Base-by-base conservation (phyloP, 2,888 invertebrate genomes). In the Calliopum simillimum region DNA sequence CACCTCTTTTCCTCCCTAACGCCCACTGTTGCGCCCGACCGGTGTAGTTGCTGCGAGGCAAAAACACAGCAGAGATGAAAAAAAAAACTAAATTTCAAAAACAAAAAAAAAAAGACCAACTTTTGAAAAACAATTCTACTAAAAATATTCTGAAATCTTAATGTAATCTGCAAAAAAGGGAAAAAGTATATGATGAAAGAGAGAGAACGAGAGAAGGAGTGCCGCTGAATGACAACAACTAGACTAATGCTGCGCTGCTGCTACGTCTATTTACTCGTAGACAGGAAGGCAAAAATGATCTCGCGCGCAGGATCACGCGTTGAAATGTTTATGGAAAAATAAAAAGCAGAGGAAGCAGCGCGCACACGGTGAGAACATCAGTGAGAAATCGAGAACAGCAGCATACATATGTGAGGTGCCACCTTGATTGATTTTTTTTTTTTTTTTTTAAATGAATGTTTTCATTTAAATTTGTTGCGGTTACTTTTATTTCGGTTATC, bases 121-220 rank as follows among this genome's bases (percentile, higher is more conserved):
- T 11, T 21, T 11, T 46, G 16, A 61, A 41, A 43, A 59, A 19
- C 19, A 66, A 25, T 16, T 66, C 58, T 56, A 23, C 46, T 55
- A 53, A 62, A 63, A 56, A 63, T 56, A 56, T 56, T 55, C 53
- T 19, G 21, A 21, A 46, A 66, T 19, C 23, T 23, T 14, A 43
- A 43, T 13, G n/a, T 13, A 14, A 43, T 43, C 23, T 21, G 25
- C n/a, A 55, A 25, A 33, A 41, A 47, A 21, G 14, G 23, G 63
- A 44, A 63, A 47, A 11, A 46, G 14, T 13, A 56, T 33, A 5
- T 33, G 3, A n/a, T 21, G 21, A 19, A 14, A 14, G 46, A 62
- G 47, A 46, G 19, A 21, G 46, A 62, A 16, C 46, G 46, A 44
- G 43, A n/a, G 8, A 14, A 46, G 21, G 11, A 51, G 51, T 21